Percentiles rank a stretch among this genome's conserved stretches.
These are phyloP conservation scores for Rotaria magnacalcarata DNA, from an alignment of 2,888 invertebrate species.

Conservation along the genomic window DNA sequence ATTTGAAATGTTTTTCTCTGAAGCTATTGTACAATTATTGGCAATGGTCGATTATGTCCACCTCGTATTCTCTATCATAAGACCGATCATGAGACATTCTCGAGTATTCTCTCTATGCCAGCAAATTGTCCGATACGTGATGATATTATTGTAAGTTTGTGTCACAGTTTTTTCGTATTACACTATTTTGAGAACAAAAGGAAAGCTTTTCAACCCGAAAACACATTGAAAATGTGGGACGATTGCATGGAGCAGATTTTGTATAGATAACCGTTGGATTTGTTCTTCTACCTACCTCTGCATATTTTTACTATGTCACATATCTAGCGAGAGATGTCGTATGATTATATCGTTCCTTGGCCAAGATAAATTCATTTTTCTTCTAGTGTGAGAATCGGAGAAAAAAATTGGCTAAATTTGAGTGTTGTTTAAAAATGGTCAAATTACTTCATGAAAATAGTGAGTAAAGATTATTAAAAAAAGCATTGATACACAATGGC, in stretches of 20 bases:
- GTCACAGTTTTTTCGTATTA: neutral
- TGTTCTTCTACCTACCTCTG: too few relatives aligned
- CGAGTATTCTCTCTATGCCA: neutral
- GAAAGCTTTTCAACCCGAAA: too few relatives aligned
- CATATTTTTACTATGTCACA: too few relatives aligned
- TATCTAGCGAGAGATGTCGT: too few relatives aligned
- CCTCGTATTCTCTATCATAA: neutral
- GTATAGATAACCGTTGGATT: too few relatives aligned
- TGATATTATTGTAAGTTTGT: neutral
- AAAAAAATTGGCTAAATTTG: constrained; percentile 1
- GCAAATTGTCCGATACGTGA: neutral
- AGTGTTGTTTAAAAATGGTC: constrained; percentile 14
- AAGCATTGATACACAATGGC: neutral
- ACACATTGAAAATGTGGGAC: too few relatives aligned
- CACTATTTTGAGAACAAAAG: too few relatives aligned
- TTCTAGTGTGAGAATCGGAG: neutral
- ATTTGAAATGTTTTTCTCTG: neutral
- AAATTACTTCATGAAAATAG: neutral
- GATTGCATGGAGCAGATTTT: too few relatives aligned
- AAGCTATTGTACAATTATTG: constrained; percentile 21
- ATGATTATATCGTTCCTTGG: too few relatives aligned
- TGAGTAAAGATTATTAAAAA: neutral
- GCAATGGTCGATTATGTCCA: neutral
- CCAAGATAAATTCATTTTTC: neutral
- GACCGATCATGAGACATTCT: neutral